phyloP scores from a whole-genome alignment of 2,113 vertebrate genomes.

The Arothron firmamentum region DNA sequence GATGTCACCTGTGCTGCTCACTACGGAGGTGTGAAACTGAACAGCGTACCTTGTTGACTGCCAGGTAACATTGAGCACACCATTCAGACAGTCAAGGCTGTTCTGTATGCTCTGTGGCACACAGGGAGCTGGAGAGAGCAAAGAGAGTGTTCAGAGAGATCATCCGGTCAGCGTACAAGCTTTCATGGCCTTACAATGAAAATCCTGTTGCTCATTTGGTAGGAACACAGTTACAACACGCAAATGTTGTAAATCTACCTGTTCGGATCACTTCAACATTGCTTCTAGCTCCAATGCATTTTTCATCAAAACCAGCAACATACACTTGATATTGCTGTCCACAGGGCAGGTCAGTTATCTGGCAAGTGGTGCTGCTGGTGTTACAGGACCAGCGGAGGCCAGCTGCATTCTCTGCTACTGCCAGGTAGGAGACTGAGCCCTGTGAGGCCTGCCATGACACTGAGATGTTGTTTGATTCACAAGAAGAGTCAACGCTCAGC shows the following conservation, averaged over 20 bases:
- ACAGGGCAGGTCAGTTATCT: slow-evolving; percentile 63
- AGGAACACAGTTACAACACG: too few species aligned
- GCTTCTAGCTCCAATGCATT: slow-evolving; percentile 67
- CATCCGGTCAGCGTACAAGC: background rate
- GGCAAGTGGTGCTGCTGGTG: slow-evolving; percentile 58
- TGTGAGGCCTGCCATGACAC: slow-evolving; percentile 68
- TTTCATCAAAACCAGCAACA: slow-evolving; percentile 54
- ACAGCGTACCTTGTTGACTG: slow-evolving; percentile 38
- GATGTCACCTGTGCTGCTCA: slow-evolving; percentile 34
- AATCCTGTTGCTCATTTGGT: too few species aligned
- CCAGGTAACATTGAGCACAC: slow-evolving; percentile 72
- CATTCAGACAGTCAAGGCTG: slow-evolving; percentile 59
- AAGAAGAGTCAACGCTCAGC: slow-evolving; percentile 55
- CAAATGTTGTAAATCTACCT: slow-evolving; percentile 53
- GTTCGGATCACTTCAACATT: slow-evolving; percentile 45
- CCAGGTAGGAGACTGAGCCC: slow-evolving; percentile 64
- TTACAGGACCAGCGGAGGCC: slow-evolving; percentile 59
- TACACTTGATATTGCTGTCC: slow-evolving; percentile 70
- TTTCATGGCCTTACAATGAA: too few species aligned
- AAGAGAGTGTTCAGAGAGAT: background rate
- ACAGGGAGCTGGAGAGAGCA: slow-evolving; percentile 68
- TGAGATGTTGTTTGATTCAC: slow-evolving; percentile 55
- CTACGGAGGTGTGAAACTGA: slow-evolving; percentile 46
- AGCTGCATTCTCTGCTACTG: slow-evolving; percentile 44
- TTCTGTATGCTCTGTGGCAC: slow-evolving; percentile 56